These are phyloP conservation scores for Drepanosiphum platanoidis DNA, from an alignment of 2,888 invertebrate genomes.

Conservation along the genomic window DNA sequence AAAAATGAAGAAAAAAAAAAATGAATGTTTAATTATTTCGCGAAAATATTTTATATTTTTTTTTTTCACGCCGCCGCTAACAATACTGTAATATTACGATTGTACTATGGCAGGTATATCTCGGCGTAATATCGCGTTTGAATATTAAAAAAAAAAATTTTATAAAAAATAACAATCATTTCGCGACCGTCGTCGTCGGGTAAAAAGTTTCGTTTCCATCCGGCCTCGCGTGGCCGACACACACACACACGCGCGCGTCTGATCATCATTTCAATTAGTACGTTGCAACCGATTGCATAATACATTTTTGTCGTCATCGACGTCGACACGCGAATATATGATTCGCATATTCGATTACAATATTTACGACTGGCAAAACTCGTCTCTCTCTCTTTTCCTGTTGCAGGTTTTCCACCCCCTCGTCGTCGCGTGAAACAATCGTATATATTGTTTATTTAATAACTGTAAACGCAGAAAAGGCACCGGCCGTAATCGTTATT, in stretches of 20 bases:
- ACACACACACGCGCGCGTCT: neutral
- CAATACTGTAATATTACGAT: neutral
- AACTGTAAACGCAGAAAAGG: neutral
- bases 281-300: constrained; percentile 19
- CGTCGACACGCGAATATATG: neutral
- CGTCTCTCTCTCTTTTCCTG: neutral
- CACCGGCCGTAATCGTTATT: neutral
- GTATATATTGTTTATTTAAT: too few relatives aligned
- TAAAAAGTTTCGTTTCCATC: constrained; percentile 19
- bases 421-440: neutral
- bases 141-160: neutral
- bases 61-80: neutral
- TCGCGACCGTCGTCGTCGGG: constrained; percentile 2
- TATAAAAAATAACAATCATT: constrained; percentile 1
- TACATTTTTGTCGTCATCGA: neutral
- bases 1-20: neutral
- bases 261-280: constrained; percentile 15
- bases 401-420: neutral
- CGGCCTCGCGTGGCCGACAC: neutral
- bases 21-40: constrained; percentile 10
- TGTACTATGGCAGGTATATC: neutral
- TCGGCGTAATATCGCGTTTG: neutral
- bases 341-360: neutral
- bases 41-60: neutral
- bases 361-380: neutral